Base-by-base conservation (phyloP, 2,888 invertebrate genomes). In the Anodontia alba region DNA sequence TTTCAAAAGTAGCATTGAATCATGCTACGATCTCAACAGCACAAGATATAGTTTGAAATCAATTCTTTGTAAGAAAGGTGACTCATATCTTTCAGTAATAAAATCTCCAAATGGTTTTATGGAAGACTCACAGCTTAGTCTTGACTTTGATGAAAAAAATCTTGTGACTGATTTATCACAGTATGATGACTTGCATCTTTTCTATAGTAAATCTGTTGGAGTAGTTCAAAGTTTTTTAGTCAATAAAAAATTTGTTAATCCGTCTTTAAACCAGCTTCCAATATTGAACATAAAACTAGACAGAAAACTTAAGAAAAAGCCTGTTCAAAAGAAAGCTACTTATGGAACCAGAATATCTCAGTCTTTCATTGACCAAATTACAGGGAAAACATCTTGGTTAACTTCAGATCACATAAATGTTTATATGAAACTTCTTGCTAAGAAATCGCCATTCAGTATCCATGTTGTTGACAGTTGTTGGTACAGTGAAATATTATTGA, bases 351-450 rank as follows among this genome's bases (percentile, higher is more conserved):
- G 43, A 66, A n/a, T 43, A 26, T 15, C 66, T 17, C 54, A 73
- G 42, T 23, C 62, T 7, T 73, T 66, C 33, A 42, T 31, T 46
- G 15, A 2, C 8, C 17, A 12, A 23, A 17, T 46, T 23, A 26
- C 31, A 29, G 43, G 57, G 17, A 29, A 38, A 62, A 33, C n/a
- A 17, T 29, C 33, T n/a, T 74, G 74, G 74, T 43, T 62, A 1
- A 33, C 74, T 1, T 49, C 67, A 20, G 67, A 67, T 46, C 46
- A 74, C 23, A 43, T 74, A 20, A 67, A 74, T 67, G 33, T 74
- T n/a, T 74, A 74, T 23, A 20, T 74, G 33, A 31, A 46, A 17
- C 31, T 75, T 12, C 29, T 67, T 23, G 12, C 46, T 33, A 20
- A 33, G 8, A 49, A 66, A 20, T 3, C 7, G 3, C 23, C 49